phyloP scores from a whole-genome alignment of 2,888 invertebrate species.

The Yponomeuta malinellus region DNA sequence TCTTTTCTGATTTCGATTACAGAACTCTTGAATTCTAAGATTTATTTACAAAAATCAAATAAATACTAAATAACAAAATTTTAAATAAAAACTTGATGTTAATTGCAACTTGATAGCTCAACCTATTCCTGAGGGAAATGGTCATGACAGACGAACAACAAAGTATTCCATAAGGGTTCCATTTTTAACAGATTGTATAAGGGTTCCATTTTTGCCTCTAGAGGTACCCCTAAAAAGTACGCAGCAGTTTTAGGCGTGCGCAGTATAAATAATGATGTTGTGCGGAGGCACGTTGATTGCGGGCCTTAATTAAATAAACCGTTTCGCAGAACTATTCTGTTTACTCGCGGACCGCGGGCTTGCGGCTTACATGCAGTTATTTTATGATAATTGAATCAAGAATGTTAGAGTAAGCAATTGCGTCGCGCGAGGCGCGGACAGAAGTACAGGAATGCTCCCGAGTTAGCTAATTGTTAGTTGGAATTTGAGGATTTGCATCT shows the following conservation, averaged over 20 bases:
- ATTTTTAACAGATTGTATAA: too few species aligned
- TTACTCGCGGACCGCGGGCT: conserved; percentile 7
- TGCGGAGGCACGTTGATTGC: conserved; percentile 21
- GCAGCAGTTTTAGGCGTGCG: conserved; percentile 2
- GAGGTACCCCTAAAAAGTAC: neutral
- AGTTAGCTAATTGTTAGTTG: neutral
- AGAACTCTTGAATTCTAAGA: too few species aligned
- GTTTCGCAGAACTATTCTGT: conserved; percentile 35
- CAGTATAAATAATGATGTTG: conserved; percentile 13
- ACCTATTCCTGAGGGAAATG: too few species aligned
- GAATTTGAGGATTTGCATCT: too few species aligned
- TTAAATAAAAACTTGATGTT: too few species aligned
- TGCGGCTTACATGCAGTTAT: conserved; percentile 7
- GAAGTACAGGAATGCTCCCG: neutral
- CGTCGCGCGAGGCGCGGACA: neutral
- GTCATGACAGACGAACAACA: too few species aligned
- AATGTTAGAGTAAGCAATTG: conserved; percentile 15
- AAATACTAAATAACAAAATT: too few species aligned
- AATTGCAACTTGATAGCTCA: too few species aligned
- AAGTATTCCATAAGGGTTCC: too few species aligned
- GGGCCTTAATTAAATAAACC: conserved; percentile 64
- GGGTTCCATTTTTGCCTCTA: too few species aligned
- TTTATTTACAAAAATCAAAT: too few species aligned
- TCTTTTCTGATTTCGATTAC: too few species aligned
- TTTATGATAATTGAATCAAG: conserved; percentile 16